Evolutionary conservation across 2,797 vertebrate species (phyloP).

Genomic region (Sarcophilus harrisii): DNA sequence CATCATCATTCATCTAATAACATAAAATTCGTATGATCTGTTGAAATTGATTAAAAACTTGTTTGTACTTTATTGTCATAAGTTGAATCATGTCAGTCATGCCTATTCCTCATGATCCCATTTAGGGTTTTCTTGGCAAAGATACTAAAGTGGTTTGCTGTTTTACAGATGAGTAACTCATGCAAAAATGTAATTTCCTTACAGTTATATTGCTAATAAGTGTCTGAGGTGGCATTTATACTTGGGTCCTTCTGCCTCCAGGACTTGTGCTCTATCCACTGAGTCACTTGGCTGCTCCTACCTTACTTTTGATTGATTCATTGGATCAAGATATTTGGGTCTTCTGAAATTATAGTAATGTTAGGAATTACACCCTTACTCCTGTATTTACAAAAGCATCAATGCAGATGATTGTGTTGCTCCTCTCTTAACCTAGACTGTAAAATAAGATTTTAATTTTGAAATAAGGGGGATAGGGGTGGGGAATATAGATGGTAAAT

Average conservation of each 20-base stretch:
- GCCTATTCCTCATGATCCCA: neutral
- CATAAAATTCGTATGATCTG: neutral
- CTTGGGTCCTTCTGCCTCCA: neutral
- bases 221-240: neutral
- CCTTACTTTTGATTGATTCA: neutral
- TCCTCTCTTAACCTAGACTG: neutral
- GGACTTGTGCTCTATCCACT: neutral
- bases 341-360: neutral
- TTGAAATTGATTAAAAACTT: neutral
- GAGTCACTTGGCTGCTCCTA: neutral
- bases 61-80: neutral
- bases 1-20: neutral
- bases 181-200: neutral
- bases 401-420: neutral
- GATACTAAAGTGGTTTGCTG: neutral
- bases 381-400: neutral
- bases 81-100: neutral
- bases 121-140: neutral
- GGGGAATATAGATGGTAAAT: neutral
- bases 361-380: neutral
- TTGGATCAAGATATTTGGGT: neutral
- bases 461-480: neutral
- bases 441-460: neutral
- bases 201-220: neutral
- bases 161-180: neutral